phyloP scores from a whole-genome alignment of 2,797 vertebrate genomes.

The Vultur gryphus region DNA sequence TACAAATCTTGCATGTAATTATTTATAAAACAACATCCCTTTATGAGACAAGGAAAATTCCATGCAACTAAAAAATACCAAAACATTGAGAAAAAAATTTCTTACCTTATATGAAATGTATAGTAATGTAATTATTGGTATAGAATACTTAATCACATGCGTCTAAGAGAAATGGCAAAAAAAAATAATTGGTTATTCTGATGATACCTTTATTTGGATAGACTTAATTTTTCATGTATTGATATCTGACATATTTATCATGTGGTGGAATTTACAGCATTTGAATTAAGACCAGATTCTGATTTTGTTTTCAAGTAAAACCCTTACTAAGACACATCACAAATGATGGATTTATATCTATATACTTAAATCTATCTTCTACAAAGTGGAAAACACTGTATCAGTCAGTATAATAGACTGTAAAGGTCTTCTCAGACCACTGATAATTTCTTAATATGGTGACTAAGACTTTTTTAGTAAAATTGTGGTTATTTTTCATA shows the following conservation, averaged over 20 bases:
- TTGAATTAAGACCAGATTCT: background rate
- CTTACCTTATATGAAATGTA: slow-evolving; percentile 91
- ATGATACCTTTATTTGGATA: background rate
- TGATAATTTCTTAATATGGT: background rate
- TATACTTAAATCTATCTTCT: background rate
- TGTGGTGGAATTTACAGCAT: background rate
- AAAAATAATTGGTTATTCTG: slow-evolving; percentile 10
- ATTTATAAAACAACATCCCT: background rate
- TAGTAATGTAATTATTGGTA: slow-evolving; percentile 79
- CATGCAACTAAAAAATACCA: background rate
- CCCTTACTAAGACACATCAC: background rate
- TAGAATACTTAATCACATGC: slow-evolving; percentile 79
- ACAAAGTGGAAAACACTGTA: background rate
- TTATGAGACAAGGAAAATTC: background rate
- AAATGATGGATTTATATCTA: background rate
- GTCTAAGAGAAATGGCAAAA: slow-evolving; percentile 71
- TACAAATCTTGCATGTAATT: background rate
- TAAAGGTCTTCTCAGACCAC: background rate
- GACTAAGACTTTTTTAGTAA: background rate
- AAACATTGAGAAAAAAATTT: background rate
- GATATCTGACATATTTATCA: background rate
- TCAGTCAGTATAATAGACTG: background rate
- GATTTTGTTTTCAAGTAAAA: background rate
- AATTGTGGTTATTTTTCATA: background rate
- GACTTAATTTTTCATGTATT: background rate